These are phyloP conservation scores for Platorchestia sp. DNA, from an alignment of 1,140 invertebrate species.

Conservation along the genomic window DNA sequence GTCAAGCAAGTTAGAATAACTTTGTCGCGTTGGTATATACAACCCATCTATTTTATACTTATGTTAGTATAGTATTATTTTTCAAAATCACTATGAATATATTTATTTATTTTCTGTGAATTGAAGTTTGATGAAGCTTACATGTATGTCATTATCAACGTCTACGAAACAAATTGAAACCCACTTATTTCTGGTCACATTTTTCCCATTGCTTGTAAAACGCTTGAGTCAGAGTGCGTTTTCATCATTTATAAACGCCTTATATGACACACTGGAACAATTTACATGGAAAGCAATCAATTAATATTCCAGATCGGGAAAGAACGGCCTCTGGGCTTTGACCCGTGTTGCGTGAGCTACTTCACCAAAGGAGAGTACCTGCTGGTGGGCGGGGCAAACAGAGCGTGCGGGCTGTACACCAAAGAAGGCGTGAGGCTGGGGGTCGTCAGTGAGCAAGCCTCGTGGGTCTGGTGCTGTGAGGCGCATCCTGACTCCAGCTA, in stretches of 20 bases:
- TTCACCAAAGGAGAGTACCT: conserved; percentile 87
- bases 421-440: conserved; percentile 87
- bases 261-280: neutral
- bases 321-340: conserved; percentile 84
- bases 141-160: no score
- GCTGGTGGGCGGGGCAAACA: conserved; percentile 87
- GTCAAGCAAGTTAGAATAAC: no score
- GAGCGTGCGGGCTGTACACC: conserved; percentile 83
- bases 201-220: no score
- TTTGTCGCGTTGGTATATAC: no score
- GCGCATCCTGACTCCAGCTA: conserved; percentile 81
- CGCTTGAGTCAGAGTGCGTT: neutral
- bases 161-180: no score
- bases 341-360: conserved; percentile 84
- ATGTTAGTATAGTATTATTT: no score
- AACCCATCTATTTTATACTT: no score
- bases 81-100: no score
- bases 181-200: no score
- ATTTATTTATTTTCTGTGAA: no score
- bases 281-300: neutral
- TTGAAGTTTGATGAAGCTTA: no score
- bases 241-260: neutral
- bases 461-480: conserved; percentile 90
- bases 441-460: conserved; percentile 80
- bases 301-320: conserved; percentile 75